Base-by-base conservation (phyloP, 2,888 invertebrate genomes). In the Gisinianus flammeolus region DNA sequence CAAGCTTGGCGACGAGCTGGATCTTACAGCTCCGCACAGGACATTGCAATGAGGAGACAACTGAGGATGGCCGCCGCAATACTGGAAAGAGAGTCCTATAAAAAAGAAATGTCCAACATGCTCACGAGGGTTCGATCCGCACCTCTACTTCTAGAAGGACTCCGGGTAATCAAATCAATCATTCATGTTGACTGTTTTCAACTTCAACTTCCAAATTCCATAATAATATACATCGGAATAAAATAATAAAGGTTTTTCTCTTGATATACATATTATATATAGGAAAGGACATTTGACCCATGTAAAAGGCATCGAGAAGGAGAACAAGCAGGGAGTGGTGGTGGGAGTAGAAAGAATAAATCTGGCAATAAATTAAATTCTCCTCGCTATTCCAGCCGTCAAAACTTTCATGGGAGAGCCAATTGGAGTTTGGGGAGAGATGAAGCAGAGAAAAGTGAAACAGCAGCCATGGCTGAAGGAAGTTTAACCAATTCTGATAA, bases 381-480 rank as follows among this genome's bases (percentile, higher is more conserved):
- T 19, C 79, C 69, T 2, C 70, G 72, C 4, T 33, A 58, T 30
- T 6, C 10, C n/a, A 26, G 31, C 16, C 66, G 44, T n/a, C 66
- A 44, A 24, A 58, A 74, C 33, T 62, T 22, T 22, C n/a, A 44
- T 10, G 19, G 22, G 19, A 74, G 26, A 35, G 2, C 26, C 0
- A 64, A 74, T 6, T 74, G 74, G 74, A 52, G 71, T 2, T 24
- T 74, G 19, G 31, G 73, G 10, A 33, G 58, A 10, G 76, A 64
- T 4, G 62, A 26, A 19, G 80, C 78, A 26, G 81, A 81, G 35
- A 80, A 80, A 70, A 84, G 84, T 74, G 84, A 84, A 69, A 84
- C 84, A 0, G 81, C 75, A n/a, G 84, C 84, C 5, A 56, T 84
- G 66, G 83, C 83, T 16, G 84, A 84, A 58, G 84, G 84, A 28